Evolutionary conservation across 64 coral and sea anemone species (phyloP).

Genomic region (Pachyseris speciosa): DNA sequence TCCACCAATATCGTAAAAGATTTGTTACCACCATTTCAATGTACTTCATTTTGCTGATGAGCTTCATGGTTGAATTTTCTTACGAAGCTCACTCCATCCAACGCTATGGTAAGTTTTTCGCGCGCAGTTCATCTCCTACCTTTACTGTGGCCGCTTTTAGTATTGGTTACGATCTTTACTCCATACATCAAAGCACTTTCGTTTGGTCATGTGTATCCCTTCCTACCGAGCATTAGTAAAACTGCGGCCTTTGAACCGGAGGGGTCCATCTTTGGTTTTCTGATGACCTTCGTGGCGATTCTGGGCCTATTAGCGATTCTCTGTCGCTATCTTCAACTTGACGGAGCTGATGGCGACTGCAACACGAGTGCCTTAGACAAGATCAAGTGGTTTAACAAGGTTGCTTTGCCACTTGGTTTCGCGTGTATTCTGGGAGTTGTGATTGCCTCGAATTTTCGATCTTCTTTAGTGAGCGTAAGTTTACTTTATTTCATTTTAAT

Average conservation of each 20-base stretch:
- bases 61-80: too few species aligned
- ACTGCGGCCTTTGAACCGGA: not conserved
- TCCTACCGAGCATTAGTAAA: constrained; percentile 4
- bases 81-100: too few species aligned
- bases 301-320: not conserved
- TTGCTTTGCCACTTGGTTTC: not conserved
- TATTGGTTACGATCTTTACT: not conserved
- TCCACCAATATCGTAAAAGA: too few species aligned
- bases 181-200: constrained; percentile 1
- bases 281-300: not conserved
- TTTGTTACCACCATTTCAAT: too few species aligned
- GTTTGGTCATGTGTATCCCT: not conserved
- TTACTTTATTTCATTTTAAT: too few species aligned
- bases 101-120: not conserved
- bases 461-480: not conserved
- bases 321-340: not conserved
- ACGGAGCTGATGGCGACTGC: not conserved
- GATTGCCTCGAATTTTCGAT: not conserved
- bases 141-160: not conserved
- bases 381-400: not conserved
- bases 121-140: not conserved
- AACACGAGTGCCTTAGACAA: not conserved
- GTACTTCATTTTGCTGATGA: too few species aligned
- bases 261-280: not conserved
- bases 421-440: not conserved